A percentile compares a stretch with the other conserved stretches of the same genome.
Evolutionary conservation across 2,888 invertebrate species (phyloP).

Genomic region (Cryptophagus acutangulus): DNA sequence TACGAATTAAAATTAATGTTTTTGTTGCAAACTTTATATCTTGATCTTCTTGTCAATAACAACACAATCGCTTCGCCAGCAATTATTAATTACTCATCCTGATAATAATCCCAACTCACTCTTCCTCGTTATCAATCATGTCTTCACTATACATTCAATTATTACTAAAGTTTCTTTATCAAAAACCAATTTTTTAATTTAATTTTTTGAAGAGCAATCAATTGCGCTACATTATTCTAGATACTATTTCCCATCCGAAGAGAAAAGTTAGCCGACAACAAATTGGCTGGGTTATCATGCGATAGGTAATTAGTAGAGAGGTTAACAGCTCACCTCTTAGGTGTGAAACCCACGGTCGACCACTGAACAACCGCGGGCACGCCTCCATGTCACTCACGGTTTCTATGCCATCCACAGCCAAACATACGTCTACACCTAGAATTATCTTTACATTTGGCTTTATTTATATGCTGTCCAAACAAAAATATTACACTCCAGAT

Average conservation of each 20-base stretch:
- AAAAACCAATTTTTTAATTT: too few relatives aligned
- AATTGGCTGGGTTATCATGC: conserved; percentile 2
- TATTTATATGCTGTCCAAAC: conserved; percentile 1
- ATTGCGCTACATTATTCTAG: too few relatives aligned
- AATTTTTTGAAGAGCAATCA: too few relatives aligned
- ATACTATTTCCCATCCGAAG: too few relatives aligned
- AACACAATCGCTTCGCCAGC: too few relatives aligned
- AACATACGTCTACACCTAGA: neutral
- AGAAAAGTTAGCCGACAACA: too few relatives aligned
- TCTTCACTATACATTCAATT: too few relatives aligned
- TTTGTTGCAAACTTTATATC: neutral
- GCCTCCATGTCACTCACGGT: conserved; percentile 1
- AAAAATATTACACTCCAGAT: neutral
- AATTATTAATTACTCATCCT: too few relatives aligned
- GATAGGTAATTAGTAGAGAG: conserved; percentile 2
- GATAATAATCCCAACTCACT: too few relatives aligned
- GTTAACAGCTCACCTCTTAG: conserved; percentile 2
- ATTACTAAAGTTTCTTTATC: too few relatives aligned
- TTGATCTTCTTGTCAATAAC: neutral
- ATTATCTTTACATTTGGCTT: conserved; percentile 1
- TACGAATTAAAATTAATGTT: conserved; percentile 1
- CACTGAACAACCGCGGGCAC: conserved; percentile 2
- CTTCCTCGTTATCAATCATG: too few relatives aligned
- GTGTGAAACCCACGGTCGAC: conserved; percentile 2
- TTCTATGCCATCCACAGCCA: neutral